Evolutionary conservation across 2,113 vertebrate genomes (phyloP).

Genomic region (Ahaetulla prasina): DNA sequence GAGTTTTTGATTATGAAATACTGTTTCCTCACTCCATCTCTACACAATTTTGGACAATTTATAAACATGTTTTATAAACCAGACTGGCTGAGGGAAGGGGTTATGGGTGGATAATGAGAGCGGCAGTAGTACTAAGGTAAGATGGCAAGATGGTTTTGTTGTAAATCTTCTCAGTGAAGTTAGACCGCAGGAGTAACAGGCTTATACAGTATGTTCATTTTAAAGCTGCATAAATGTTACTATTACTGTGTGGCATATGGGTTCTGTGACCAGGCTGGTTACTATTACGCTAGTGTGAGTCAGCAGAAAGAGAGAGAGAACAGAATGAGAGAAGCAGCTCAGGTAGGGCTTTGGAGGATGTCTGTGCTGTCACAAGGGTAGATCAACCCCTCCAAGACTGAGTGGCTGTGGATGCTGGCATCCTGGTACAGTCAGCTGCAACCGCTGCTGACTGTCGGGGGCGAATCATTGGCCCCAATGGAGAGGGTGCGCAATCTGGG

Average conservation of each 20-base stretch:
- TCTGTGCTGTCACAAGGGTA: background rate
- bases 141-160: background rate
- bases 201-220: background rate
- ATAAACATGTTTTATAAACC: background rate
- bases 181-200: background rate
- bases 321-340: background rate
- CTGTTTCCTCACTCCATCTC: background rate
- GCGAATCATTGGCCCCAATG: too few relatives aligned
- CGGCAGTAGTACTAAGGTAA: background rate
- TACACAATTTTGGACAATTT: background rate
- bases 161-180: background rate
- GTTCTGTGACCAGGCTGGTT: background rate
- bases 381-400: too few relatives aligned
- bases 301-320: background rate
- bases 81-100: background rate
- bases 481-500: too few relatives aligned
- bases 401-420: too few relatives aligned
- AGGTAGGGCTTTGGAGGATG: background rate
- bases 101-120: background rate
- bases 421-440: too few relatives aligned
- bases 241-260: background rate
- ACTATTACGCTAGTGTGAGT: background rate
- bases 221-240: background rate
- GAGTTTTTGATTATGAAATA: background rate
- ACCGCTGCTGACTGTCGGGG: too few relatives aligned